Percentiles rank a stretch among this genome's conserved stretches.
These are phyloP conservation scores for Ptychadena robeensis DNA, from an alignment of 2,797 vertebrate genomes.

Conservation along the genomic window DNA sequence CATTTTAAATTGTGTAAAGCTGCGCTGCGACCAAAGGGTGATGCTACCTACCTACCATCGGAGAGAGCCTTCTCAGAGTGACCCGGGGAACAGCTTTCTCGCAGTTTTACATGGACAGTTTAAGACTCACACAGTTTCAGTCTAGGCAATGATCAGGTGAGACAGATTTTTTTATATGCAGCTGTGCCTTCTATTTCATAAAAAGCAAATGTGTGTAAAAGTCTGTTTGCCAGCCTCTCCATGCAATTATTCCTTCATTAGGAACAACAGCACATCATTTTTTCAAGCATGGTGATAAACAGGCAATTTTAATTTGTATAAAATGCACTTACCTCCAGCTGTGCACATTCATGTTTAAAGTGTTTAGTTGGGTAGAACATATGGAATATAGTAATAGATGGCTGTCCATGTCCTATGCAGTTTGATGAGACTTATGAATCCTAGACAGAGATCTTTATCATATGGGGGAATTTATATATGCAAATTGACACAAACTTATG, in stretches of 20 bases:
- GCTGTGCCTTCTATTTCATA: conserved; percentile 57
- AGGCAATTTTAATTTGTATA: conserved; percentile 51
- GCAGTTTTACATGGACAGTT: conserved; percentile 1
- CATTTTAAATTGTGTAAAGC: conserved; percentile 32
- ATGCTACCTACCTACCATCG: background rate
- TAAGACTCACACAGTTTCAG: background rate
- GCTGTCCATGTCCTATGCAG: background rate
- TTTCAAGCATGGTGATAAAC: conserved; percentile 47
- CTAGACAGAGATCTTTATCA: too few relatives aligned
- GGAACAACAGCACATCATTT: conserved; percentile 56
- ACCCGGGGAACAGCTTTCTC: background rate
- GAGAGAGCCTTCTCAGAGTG: background rate
- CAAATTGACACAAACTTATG: too few relatives aligned
- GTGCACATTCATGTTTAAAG: conserved; percentile 31
- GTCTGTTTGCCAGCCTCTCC: conserved; percentile 52
- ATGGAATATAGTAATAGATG: conserved; percentile 8
- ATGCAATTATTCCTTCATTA: conserved; percentile 61
- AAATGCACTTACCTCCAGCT: conserved; percentile 50
- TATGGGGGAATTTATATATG: too few relatives aligned
- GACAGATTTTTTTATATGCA: conserved; percentile 35
- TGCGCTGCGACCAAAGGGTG: background rate
- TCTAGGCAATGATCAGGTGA: conserved; percentile 56
- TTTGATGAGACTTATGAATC: too few relatives aligned
- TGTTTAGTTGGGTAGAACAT: conserved; percentile 24
- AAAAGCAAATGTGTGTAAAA: conserved; percentile 48